Conservation (phyloP, 1,140 invertebrate genomes). For the Drosophila truncata region DNA sequence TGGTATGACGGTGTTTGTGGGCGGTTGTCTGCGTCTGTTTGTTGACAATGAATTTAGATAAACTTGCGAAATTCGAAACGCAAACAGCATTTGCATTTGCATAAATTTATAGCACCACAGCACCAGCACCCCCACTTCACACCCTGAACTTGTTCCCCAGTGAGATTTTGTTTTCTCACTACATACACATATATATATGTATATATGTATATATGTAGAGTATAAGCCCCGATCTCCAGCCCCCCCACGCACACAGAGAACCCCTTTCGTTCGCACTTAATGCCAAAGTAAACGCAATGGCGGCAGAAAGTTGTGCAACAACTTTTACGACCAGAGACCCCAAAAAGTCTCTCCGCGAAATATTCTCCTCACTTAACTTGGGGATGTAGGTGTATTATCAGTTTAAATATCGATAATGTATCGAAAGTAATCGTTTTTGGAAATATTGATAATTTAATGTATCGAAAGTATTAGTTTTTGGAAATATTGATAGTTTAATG, state of each 20-base stretch:
- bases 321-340: slow-evolving; percentile 54
- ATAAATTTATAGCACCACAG: slow-evolving; percentile 68
- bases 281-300: slow-evolving; percentile 72
- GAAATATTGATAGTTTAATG: background rate
- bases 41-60: slow-evolving; percentile 83
- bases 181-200: background rate
- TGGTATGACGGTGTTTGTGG: background rate
- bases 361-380: background rate
- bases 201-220: slow-evolving; percentile 8
- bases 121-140: background rate
- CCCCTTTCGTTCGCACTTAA: slow-evolving; percentile 49
- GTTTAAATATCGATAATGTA: background rate
- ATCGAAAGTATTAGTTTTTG: too few relatives aligned
- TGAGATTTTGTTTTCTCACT: slow-evolving; percentile 27
- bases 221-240: slow-evolving; percentile 21
- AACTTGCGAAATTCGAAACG: slow-evolving; percentile 79
- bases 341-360: slow-evolving; percentile 5
- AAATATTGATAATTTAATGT: too few relatives aligned
- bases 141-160: background rate
- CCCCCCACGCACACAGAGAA: background rate
- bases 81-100: slow-evolving; percentile 81
- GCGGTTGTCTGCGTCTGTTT: slow-evolving; percentile 55
- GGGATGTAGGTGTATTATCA: too few relatives aligned
- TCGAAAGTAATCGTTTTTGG: background rate
- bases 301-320: slow-evolving; percentile 70